Evolutionary conservation across 1,140 invertebrate genomes (phyloP).

Genomic region (Heliconius melpomene): DNA sequence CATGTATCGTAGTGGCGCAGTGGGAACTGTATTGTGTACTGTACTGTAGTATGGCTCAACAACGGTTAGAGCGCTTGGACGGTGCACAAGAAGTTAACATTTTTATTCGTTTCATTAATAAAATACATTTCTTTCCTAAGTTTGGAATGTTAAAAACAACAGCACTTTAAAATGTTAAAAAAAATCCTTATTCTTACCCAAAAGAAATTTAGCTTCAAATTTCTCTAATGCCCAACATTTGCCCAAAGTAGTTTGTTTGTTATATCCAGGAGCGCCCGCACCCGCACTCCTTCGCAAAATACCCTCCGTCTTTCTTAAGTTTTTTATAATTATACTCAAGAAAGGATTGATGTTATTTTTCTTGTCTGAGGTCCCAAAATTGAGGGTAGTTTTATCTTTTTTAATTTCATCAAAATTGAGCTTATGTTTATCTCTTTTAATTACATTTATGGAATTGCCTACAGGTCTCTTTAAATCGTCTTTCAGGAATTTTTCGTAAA

Average conservation of each 20-base stretch:
- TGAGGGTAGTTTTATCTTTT: too few species aligned
- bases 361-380: background rate
- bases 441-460: background rate
- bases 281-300: slow-evolving; percentile 8
- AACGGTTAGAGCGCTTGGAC: too few species aligned
- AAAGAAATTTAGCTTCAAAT: slow-evolving; percentile 22
- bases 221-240: slow-evolving; percentile 24
- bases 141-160: too few species aligned
- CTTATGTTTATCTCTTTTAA: background rate
- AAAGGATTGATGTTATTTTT: background rate
- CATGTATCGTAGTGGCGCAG: too few species aligned
- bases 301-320: slow-evolving; percentile 9
- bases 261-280: background rate
- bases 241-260: background rate
- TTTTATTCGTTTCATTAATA: too few species aligned
- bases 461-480: background rate
- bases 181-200: background rate
- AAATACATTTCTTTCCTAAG: too few species aligned
- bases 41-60: too few species aligned
- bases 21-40: too few species aligned
- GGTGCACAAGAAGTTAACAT: too few species aligned
- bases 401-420: too few species aligned
- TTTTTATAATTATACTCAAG: slow-evolving; percentile 7
- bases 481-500: background rate
- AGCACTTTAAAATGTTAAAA: too few species aligned